These are phyloP conservation scores for Orbicella faveolata DNA, from an alignment of 64 coral and sea anemone species.

Conservation along the genomic window DNA sequence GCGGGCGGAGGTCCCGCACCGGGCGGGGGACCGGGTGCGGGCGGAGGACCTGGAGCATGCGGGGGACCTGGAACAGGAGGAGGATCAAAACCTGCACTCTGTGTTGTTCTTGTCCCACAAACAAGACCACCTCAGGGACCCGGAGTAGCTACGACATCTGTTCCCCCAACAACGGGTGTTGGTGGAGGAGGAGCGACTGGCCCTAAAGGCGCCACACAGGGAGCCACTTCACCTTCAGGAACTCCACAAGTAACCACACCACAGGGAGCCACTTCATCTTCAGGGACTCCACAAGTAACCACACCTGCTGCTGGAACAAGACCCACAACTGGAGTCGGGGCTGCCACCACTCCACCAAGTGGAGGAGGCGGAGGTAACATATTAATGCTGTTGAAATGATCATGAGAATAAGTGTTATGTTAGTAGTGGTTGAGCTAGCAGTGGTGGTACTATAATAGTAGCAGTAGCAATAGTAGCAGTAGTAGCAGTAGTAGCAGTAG, in stretches of 20 bases:
- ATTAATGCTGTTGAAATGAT: not conserved
- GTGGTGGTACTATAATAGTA: too few relatives aligned
- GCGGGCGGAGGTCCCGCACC: not conserved
- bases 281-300: not conserved
- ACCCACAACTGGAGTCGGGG: constrained; percentile 1
- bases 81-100: constrained; percentile 23
- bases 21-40: not conserved
- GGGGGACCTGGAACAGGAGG: not conserved
- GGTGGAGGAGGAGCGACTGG: not conserved
- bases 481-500: too few relatives aligned
- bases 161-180: not conserved
- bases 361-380: constrained; percentile 22
- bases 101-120: not conserved
- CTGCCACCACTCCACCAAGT: not conserved
- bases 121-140: not conserved
- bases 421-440: too few relatives aligned
- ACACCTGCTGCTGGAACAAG: too few relatives aligned
- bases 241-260: not conserved
- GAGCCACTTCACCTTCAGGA: not conserved
- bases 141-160: not conserved
- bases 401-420: too few relatives aligned
- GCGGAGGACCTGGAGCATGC: not conserved
- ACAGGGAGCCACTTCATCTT: not conserved
- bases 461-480: too few relatives aligned
- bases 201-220: not conserved